phyloP scores from a whole-genome alignment of 2,113 vertebrate species.

The Dasyprocta punctata region DNA sequence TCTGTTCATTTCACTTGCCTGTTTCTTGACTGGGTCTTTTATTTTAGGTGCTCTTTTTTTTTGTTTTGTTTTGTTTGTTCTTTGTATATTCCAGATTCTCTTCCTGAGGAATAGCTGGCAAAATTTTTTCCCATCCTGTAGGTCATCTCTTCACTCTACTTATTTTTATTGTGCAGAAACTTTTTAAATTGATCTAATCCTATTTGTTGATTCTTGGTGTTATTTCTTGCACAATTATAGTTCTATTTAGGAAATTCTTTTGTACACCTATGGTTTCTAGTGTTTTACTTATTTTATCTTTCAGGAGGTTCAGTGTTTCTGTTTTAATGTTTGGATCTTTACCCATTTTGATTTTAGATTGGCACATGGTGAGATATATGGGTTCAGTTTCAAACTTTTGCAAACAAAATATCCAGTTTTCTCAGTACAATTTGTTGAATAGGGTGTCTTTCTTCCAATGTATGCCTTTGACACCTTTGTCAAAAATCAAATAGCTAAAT shows the following conservation, averaged over 20 bases:
- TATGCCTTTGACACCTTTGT: neutral
- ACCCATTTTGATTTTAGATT: neutral
- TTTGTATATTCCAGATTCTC: neutral
- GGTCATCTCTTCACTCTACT: neutral
- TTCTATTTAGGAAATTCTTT: neutral
- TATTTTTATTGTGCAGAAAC: neutral
- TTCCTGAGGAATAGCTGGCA: neutral
- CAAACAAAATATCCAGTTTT: neutral
- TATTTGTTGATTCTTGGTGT: neutral
- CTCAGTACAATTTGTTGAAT: neutral
- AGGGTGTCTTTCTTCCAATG: neutral
- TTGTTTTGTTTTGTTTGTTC: too few species aligned
- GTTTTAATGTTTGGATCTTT: neutral
- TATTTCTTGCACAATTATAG: neutral
- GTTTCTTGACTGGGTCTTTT: neutral
- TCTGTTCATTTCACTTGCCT: neutral
- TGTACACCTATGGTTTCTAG: neutral
- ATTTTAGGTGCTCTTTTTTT: neutral
- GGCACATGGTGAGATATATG: neutral
- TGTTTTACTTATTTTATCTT: neutral
- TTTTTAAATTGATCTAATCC: neutral
- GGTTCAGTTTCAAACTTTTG: neutral
- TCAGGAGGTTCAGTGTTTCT: neutral
- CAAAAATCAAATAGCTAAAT: neutral
- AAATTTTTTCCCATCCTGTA: neutral